These are phyloP conservation scores for Phalacrocorax pelagicus DNA, from an alignment of 2,113 vertebrate genomes.

Conservation along the genomic window DNA sequence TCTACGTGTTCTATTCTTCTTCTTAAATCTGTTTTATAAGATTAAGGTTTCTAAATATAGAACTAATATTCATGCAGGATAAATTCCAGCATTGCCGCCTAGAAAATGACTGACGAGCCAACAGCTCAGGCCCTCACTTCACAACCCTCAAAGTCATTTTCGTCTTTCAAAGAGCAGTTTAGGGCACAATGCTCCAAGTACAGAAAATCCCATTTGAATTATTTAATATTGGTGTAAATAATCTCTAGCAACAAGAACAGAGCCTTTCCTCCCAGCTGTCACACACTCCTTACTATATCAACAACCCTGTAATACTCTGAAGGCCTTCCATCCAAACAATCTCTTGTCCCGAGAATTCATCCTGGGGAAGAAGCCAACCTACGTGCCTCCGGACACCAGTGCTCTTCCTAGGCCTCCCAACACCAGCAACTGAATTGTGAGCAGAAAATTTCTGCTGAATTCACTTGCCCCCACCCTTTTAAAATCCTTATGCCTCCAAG, in stretches of 20 bases:
- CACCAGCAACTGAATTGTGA: not conserved
- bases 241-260: constrained; percentile 35
- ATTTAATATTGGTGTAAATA: constrained; percentile 60
- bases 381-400: rapidly evolving
- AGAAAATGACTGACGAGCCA: not conserved
- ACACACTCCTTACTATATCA: constrained; percentile 25
- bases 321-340: constrained; percentile 30
- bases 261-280: constrained; percentile 41
- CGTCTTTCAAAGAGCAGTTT: constrained; percentile 4
- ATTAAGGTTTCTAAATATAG: constrained; percentile 3
- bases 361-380: not conserved
- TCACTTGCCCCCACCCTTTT: not conserved
- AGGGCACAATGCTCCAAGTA: not conserved
- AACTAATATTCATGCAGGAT: not conserved
- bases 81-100: not conserved
- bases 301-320: not conserved
- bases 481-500: not conserved
- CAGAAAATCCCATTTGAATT: constrained; percentile 60
- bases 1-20: not conserved
- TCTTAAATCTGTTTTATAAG: not conserved
- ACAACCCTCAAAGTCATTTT: not conserved
- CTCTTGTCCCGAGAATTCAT: not conserved
- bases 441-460: not conserved
- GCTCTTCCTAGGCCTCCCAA: not conserved
- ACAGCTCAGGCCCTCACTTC: not conserved